Base-by-base conservation (phyloP, 2,888 invertebrate species). In the Lamellibrachia columna region DNA sequence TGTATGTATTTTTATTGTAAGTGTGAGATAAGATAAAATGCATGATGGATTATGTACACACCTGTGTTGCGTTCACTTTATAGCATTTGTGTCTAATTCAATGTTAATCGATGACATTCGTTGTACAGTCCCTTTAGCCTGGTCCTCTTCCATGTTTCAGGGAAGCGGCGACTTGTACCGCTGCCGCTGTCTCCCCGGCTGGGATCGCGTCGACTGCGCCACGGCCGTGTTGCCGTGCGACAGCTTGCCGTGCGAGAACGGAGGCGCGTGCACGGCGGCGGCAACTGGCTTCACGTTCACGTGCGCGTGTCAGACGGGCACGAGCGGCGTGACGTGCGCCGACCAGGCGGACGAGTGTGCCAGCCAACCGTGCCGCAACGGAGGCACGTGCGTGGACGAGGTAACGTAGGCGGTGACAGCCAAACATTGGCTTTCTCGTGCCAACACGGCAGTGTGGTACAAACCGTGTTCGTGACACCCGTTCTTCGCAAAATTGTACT, bases 381-480 rank as follows among this genome's bases (percentile, higher is more conserved):
- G 91, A 52, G 91, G 91, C 91, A 91, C 91, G 40, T 91, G 91
- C 91, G 28, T 91, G 15, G 91, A 91, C 91, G 91, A 91, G 91
- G 53, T 91, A 52, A 6, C 28, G 28, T 28, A 22, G 90, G 0
- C 3, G 91, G 15, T 22, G 75, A 75, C 75, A 15, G 75, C 75
- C 22, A 75, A 75, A 75, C n/a, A 75, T 3, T 75, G 75, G 75
- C 11, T 7, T 22, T 60, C 22, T 40, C 40, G 40, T 40, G 40
- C 40, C 40, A 40, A 40, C 40, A 40, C 1, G 40, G 40, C 40
- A 40, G 40, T 40, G 40, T 40, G 40, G 40, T 40, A 40, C 40
- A 40, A 40, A 40, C 40, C 40, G 1, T 40, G 40, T 40, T 40
- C 40, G 40, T 75, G 75, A 22, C n/a, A n/a, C 9, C 2, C 9